phyloP scores from a whole-genome alignment of 2,888 invertebrate genomes.

The Polyommatus iphigenia region DNA sequence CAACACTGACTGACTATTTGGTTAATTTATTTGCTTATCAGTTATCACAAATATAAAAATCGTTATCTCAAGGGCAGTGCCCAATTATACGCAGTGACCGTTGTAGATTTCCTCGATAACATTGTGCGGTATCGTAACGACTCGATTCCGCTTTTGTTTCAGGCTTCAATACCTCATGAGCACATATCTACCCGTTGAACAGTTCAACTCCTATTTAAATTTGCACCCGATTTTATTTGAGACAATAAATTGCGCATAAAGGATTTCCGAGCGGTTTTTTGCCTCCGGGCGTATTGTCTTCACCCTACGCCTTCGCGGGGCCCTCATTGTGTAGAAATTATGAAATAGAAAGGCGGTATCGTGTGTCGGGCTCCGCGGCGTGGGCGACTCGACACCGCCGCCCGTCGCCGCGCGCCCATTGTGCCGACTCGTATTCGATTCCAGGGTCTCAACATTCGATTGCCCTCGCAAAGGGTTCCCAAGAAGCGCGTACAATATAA shows the following conservation, averaged over 20 bases:
- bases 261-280: conserved; percentile 72
- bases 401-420: conserved; percentile 41
- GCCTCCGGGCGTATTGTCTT: conserved; percentile 80
- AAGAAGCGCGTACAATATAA: conserved; percentile 68
- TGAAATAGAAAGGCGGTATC: conserved; percentile 78
- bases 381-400: conserved; percentile 48
- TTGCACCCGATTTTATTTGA: conserved; percentile 80
- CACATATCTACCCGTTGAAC: conserved; percentile 53
- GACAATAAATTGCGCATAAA: conserved; percentile 77
- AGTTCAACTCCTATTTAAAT: conserved; percentile 72
- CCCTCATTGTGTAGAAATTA: conserved; percentile 74
- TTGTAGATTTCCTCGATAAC: background rate
- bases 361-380: conserved; percentile 63
- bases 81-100: background rate
- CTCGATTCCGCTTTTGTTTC: conserved; percentile 10
- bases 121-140: conserved; percentile 11
- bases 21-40: background rate
- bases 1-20: no score
- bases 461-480: conserved; percentile 77
- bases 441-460: conserved; percentile 79
- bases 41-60: background rate
- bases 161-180: conserved; percentile 42
- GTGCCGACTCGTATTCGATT: conserved; percentile 66
- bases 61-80: background rate
- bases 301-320: conserved; percentile 74